Evolutionary conservation across 1,140 invertebrate genomes (phyloP).

Genomic region (Tetranychus cinnabarinus): DNA sequence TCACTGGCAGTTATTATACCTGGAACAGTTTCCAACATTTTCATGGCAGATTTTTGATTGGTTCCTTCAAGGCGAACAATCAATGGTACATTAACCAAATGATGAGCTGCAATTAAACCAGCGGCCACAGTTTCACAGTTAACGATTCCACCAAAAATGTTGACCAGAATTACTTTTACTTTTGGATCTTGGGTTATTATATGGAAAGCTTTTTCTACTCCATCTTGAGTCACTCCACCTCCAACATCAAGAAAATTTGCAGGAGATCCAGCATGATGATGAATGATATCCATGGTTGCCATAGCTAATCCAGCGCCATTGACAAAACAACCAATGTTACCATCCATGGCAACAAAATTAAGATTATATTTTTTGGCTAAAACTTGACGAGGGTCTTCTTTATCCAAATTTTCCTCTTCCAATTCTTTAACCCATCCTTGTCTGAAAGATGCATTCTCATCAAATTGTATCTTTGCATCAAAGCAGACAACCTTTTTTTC

Average conservation of each 20-base stretch:
- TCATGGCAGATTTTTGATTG: slow-evolving; percentile 38
- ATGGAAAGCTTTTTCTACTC: slow-evolving; percentile 26
- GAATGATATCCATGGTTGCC: slow-evolving; percentile 97
- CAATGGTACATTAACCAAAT: slow-evolving; percentile 56
- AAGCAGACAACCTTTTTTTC: slow-evolving; percentile 66
- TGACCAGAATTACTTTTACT: slow-evolving; percentile 72
- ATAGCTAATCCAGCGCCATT: slow-evolving; percentile 95
- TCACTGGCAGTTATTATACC: slow-evolving; percentile 57
- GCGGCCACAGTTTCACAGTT: slow-evolving; percentile 91
- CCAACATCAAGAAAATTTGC: slow-evolving; percentile 56
- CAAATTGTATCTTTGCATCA: slow-evolving; percentile 95
- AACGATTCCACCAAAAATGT: slow-evolving; percentile 97
- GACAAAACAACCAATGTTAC: slow-evolving; percentile 41
- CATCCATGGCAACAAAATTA: slow-evolving; percentile 90
- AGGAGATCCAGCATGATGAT: slow-evolving; percentile 69
- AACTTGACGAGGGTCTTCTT: slow-evolving; percentile 76
- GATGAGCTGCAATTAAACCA: slow-evolving; percentile 70
- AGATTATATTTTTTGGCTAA: slow-evolving; percentile 72
- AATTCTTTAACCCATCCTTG: slow-evolving; percentile 44
- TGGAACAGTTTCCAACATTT: slow-evolving; percentile 52
- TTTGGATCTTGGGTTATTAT: slow-evolving; percentile 24
- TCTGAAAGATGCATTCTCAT: slow-evolving; percentile 88
- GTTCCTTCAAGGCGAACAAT: slow-evolving; percentile 79
- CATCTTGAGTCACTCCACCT: slow-evolving; percentile 24
- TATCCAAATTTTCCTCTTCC: slow-evolving; percentile 44